Conservation (phyloP, 1,140 invertebrate genomes). For the Penaeus chinensis region DNA sequence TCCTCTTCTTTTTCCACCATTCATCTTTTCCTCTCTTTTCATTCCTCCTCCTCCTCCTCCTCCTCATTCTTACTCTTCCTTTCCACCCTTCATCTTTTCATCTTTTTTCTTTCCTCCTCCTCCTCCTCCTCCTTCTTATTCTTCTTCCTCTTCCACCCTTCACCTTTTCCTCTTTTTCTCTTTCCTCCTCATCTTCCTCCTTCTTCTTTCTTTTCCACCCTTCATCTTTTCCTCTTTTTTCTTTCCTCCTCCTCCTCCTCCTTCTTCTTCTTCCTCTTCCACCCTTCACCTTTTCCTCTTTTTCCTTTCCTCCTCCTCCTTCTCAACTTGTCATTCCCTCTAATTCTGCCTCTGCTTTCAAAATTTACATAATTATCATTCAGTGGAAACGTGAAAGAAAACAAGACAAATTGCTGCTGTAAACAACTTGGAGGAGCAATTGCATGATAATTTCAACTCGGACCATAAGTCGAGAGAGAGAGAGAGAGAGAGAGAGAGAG, state of each 20-base stretch:
- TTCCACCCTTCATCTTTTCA: neutral
- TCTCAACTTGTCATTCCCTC: neutral
- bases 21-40: neutral
- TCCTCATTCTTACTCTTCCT: neutral
- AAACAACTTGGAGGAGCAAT: too few relatives aligned
- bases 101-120: constrained; percentile 16
- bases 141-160: neutral
- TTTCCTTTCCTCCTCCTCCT: neutral
- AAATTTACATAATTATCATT: too few relatives aligned
- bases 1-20: neutral
- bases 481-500: too few relatives aligned
- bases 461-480: too few relatives aligned
- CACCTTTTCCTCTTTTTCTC: neutral
- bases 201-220: neutral
- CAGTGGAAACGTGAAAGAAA: neutral
- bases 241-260: neutral
- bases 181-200: neutral
- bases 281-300: neutral
- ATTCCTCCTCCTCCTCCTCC: neutral
- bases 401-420: too few relatives aligned
- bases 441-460: too few relatives aligned
- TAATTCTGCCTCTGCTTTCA: too few relatives aligned
- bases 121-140: neutral
- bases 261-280: neutral
- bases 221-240: neutral